Base-by-base conservation (phyloP, 2,888 invertebrate genomes). In the Caenorhabditis plicata region DNA sequence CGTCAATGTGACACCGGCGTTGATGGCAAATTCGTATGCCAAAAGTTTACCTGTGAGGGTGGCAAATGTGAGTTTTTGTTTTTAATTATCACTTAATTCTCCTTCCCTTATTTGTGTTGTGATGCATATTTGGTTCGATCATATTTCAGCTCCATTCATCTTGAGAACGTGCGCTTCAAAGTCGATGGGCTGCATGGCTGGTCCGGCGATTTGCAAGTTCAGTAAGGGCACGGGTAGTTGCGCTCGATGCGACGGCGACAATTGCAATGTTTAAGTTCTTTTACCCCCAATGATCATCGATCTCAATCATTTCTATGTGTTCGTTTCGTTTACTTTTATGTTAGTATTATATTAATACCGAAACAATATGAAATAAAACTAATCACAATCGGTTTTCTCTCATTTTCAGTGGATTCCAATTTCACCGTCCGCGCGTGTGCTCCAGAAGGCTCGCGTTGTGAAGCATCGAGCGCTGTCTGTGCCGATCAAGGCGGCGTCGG, bases 141-240 rank as follows among this genome's bases (percentile, higher is more conserved):
- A 39, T 27, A 19, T 54, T 74, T 51, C 55, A 75, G 75, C 75
- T 26, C 75, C 75, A 20, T 75, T 75, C 45, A 53, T 70, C 8
- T 54, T 75, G 5, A 58, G 75, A 29, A 75, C 75, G 19, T 75
- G 75, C 49, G 75, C 73, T 33, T 62, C 56, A 25, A 71, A 70
- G 56, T 68, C 56, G 31, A 69, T 70, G 57, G 73, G 73, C 22
- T 75, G 75, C 40, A 35, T 75, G 36, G 75, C 75, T 2, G 75
- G 75, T 8, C 75, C 75, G 8, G 68, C 74, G 5, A 73, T 74
- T 58, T 75, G 75, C 62, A 73, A 75, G 50, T 75, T 74, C 57
- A 64, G 64, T 4, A 56, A 71, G 44, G 75, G 75, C 23, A 65
- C 64, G 5, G 75, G 75, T 36, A 64, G 67, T 41, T 75, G 75